A percentile compares a stretch with the other conserved stretches of the same genome.
These are phyloP conservation scores for Cepaea nemoralis DNA, from an alignment of 1,140 invertebrate genomes.

Conservation along the genomic window DNA sequence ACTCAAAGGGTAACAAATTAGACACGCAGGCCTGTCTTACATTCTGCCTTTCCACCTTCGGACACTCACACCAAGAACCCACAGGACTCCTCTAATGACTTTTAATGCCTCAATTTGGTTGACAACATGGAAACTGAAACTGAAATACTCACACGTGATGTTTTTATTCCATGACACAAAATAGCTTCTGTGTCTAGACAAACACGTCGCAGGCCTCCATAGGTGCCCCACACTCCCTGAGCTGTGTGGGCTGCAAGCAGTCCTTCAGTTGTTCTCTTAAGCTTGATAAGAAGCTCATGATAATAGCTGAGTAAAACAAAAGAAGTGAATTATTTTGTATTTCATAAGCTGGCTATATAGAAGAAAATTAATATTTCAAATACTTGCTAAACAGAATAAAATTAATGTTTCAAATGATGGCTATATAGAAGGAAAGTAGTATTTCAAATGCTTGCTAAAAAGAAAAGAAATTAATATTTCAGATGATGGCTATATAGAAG, in stretches of 20 bases:
- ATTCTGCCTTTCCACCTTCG: too few species aligned
- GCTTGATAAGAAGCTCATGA: constrained; percentile 35
- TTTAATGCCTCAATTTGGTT: too few species aligned
- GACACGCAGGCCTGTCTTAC: too few species aligned
- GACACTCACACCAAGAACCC: too few species aligned
- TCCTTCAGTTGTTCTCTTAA: constrained; percentile 34
- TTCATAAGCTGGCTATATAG: too few species aligned
- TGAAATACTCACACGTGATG: background rate
- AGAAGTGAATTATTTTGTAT: background rate
- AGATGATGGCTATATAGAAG: background rate
- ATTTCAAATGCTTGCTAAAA: background rate
- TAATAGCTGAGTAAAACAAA: constrained; percentile 8
- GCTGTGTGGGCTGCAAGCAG: constrained; percentile 24
- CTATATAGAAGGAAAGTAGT: background rate
- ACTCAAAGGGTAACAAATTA: too few species aligned
- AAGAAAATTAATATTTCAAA: background rate
- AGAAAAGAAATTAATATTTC: background rate
- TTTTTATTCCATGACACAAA: constrained; percentile 2
- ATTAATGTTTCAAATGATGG: background rate
- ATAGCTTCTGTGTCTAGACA: constrained; percentile 31
- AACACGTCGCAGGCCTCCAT: constrained; percentile 32
- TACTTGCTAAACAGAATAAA: background rate
- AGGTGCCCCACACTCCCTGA: constrained; percentile 26
- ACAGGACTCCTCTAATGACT: too few species aligned
- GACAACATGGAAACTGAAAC: too few species aligned